Evolutionary conservation across 2,113 vertebrate genomes (phyloP).

Genomic region (Chaenogobius annularis): DNA sequence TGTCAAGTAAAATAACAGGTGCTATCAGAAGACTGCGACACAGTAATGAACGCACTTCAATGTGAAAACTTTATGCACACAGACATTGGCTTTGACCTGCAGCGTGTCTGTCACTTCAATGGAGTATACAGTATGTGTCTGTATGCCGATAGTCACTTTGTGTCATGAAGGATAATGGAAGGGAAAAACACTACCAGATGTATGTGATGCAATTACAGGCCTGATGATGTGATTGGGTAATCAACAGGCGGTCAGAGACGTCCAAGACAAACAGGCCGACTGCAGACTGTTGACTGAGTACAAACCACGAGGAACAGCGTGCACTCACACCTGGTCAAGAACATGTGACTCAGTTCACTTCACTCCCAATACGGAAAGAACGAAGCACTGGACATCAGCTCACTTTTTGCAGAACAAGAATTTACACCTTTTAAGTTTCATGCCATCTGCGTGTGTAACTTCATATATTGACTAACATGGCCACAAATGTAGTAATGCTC

Average conservation of each 20-base stretch:
- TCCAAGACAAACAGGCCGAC: slow-evolving; percentile 66
- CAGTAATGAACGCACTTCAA: not conserved
- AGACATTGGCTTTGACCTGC: slow-evolving; percentile 38
- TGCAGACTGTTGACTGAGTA: slow-evolving; percentile 56
- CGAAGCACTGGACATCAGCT: slow-evolving; percentile 7
- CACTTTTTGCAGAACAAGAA: not conserved
- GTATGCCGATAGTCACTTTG: slow-evolving; percentile 23
- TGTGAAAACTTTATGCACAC: not conserved
- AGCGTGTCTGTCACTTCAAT: slow-evolving; percentile 26
- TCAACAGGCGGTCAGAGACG: slow-evolving; percentile 57
- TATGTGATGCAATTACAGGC: slow-evolving; percentile 70
- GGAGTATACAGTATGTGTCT: slow-evolving; percentile 8
- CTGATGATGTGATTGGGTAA: slow-evolving; percentile 72
- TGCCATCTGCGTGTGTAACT: not conserved
- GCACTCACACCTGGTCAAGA: slow-evolving; percentile 35
- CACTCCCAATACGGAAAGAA: not conserved
- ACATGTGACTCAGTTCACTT: slow-evolving; percentile 28
- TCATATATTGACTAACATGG: not conserved
- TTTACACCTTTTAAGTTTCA: not conserved
- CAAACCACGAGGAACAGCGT: slow-evolving; percentile 37
- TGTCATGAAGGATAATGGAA: slow-evolving; percentile 63
- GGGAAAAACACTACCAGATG: slow-evolving; percentile 69
- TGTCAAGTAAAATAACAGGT: slow-evolving; percentile 1
- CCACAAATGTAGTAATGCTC: not conserved
- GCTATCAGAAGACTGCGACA: not conserved